These are phyloP conservation scores for Octodon degus DNA, from an alignment of 2,113 vertebrate genomes.

Conservation along the genomic window DNA sequence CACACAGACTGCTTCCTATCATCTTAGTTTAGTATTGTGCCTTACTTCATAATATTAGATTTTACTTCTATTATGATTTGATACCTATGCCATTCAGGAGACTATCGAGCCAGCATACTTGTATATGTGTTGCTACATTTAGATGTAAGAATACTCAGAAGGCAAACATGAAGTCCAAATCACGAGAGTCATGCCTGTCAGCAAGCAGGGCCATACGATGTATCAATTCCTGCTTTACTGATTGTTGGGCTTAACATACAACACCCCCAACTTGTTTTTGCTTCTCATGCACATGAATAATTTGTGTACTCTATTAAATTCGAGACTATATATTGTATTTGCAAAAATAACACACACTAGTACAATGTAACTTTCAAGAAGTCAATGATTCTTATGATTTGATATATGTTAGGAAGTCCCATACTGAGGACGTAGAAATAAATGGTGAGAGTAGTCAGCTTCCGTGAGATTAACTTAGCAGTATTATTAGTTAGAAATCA, in stretches of 20 bases:
- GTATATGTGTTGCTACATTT: background rate
- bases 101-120: background rate
- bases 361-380: background rate
- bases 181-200: background rate
- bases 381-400: background rate
- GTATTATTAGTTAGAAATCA: background rate
- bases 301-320: background rate
- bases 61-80: background rate
- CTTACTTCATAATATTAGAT: background rate
- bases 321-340: background rate
- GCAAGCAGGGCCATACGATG: background rate
- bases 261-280: background rate
- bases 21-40: background rate
- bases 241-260: background rate
- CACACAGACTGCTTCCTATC: background rate
- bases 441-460: fast-evolving
- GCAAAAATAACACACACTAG: background rate
- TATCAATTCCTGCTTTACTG: background rate
- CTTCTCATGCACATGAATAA: background rate
- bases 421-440: fast-evolving
- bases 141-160: background rate
- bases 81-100: background rate
- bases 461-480: background rate
- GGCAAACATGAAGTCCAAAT: background rate
- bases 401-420: background rate